These are phyloP conservation scores for Harpagifer antarcticus DNA, from an alignment of 2,797 vertebrate species.

Conservation along the genomic window DNA sequence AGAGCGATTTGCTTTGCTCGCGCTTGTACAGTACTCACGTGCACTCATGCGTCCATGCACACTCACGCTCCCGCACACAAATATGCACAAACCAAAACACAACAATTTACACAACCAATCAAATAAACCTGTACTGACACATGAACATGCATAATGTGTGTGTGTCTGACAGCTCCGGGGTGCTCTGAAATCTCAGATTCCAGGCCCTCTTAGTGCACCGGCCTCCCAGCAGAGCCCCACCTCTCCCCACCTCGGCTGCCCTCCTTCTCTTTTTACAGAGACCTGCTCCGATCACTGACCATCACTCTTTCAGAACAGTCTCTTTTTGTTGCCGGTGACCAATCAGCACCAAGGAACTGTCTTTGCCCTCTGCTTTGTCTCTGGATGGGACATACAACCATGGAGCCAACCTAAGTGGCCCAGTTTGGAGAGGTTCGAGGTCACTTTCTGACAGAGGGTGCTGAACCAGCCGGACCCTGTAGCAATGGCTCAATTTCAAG, in stretches of 20 bases:
- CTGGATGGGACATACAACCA: constrained; percentile 17
- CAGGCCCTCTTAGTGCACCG: constrained; percentile 58
- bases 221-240: constrained; percentile 65
- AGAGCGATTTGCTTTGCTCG: constrained; percentile 38
- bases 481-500: constrained; percentile 60
- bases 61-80: neutral
- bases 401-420: constrained; percentile 12
- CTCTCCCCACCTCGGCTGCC: constrained; percentile 64
- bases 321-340: neutral
- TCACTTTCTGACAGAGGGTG: neutral
- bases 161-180: constrained; percentile 8
- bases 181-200: constrained; percentile 69
- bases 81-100: neutral
- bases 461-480: constrained; percentile 18
- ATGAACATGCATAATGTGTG: constrained; percentile 21
- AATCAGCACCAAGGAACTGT: constrained; percentile 1
- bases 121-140: neutral
- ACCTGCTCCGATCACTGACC: constrained; percentile 34
- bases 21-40: constrained; percentile 23
- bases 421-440: constrained; percentile 6
- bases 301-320: constrained; percentile 22
- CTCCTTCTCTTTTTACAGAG: constrained; percentile 54
- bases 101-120: neutral
- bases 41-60: neutral
- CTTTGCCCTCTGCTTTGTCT: constrained; percentile 4